A percentile compares a stretch with the other conserved stretches of the same genome.
These are phyloP conservation scores for Sinohyriopsis cumingii DNA, from an alignment of 2,888 invertebrate genomes.

Conservation along the genomic window DNA sequence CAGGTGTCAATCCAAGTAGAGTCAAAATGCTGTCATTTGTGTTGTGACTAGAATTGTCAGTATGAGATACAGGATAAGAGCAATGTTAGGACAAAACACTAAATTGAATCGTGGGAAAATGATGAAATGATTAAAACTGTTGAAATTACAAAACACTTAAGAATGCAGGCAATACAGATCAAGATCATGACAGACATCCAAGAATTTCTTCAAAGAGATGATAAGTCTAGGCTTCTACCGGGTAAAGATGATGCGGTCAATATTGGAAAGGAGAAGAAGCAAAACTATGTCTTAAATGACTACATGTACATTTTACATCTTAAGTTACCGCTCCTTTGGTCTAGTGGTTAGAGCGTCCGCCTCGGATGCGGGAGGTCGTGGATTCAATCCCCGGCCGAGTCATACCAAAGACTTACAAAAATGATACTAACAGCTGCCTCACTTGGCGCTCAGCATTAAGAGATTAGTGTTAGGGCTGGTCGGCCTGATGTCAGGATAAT, in stretches of 20 bases:
- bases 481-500: too few species aligned
- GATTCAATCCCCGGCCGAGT: too few species aligned
- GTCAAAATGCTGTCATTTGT: neutral
- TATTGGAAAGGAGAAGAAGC: constrained; percentile 7
- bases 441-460: too few species aligned
- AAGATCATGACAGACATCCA: constrained; percentile 4
- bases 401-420: too few species aligned
- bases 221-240: constrained; percentile 19
- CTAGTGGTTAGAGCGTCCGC: too few species aligned
- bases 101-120: neutral
- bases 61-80: constrained; percentile 16
- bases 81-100: constrained; percentile 1
- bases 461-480: too few species aligned
- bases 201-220: constrained; percentile 26
- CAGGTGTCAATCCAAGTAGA: neutral
- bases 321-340: too few species aligned
- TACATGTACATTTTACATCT: constrained; percentile 23
- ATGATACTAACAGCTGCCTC: too few species aligned
- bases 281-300: constrained; percentile 18
- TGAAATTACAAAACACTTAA: neutral
- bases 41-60: constrained; percentile 12
- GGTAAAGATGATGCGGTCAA: constrained; percentile 26
- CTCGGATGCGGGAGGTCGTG: too few species aligned
- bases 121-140: neutral
- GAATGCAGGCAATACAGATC: neutral